Percentiles rank a stretch among this genome's conserved stretches.
phyloP scores from a whole-genome alignment of 2,113 vertebrate genomes.

The Todiramphus saurophagus region DNA sequence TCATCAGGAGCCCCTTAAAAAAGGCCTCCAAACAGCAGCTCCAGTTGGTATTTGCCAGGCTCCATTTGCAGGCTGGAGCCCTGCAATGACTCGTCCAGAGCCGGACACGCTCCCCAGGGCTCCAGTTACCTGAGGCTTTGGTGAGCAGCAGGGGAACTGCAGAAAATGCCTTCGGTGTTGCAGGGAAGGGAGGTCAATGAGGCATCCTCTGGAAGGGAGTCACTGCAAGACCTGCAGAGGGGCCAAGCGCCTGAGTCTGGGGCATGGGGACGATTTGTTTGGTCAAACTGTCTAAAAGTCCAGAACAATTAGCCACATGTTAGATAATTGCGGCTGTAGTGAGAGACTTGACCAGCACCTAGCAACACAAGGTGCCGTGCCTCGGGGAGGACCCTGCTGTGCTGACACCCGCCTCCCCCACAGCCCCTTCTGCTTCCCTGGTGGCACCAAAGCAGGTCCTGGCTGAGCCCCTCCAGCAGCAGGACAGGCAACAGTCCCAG shows the following conservation, averaged over 20 bases:
- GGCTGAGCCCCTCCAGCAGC: background rate
- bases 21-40: background rate
- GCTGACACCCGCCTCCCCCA: too few species aligned
- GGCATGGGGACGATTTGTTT: accelerated
- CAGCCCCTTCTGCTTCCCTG: background rate
- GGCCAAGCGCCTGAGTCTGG: background rate
- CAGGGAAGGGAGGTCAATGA: background rate
- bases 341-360: background rate
- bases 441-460: background rate
- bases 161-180: background rate
- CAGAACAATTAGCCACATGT: accelerated
- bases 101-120: too few species aligned
- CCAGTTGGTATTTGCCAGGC: background rate
- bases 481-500: background rate
- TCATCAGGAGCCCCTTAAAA: background rate
- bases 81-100: background rate
- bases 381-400: background rate
- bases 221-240: background rate
- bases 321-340: background rate
- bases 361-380: too few species aligned
- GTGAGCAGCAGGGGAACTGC: background rate
- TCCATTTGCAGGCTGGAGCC: background rate
- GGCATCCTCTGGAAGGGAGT: background rate
- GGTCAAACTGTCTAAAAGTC: background rate
- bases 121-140: accelerated